Percentiles rank a stretch among this genome's conserved stretches.
Evolutionary conservation across 1,140 invertebrate species (phyloP).

Genomic region (Drosophila ohnishii): DNA sequence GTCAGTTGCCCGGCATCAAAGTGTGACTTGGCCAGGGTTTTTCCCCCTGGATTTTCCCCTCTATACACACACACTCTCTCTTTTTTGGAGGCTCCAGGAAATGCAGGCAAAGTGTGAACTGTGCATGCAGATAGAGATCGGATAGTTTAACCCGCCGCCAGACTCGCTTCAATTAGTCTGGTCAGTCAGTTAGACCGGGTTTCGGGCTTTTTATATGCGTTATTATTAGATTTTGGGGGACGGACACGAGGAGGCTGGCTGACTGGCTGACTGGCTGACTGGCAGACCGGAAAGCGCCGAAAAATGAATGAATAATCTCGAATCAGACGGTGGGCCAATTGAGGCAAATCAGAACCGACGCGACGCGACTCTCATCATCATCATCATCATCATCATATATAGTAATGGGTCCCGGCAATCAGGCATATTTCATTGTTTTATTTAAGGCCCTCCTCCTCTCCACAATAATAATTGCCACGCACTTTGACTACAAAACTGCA

Average conservation of each 20-base stretch:
- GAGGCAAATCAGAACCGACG: constrained; percentile 78
- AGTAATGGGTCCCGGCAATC: constrained; percentile 65
- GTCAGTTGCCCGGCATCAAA: constrained; percentile 55
- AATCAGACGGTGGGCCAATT: constrained; percentile 68
- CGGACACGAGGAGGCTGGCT: constrained; percentile 25
- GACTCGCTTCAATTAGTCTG: constrained; percentile 80
- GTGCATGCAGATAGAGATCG: constrained; percentile 78
- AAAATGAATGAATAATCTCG: constrained; percentile 65
- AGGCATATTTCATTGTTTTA: constrained; percentile 79
- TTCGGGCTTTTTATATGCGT: constrained; percentile 27
- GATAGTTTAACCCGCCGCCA: constrained; percentile 38
- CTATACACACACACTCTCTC: not conserved
- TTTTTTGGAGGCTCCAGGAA: constrained; percentile 52
- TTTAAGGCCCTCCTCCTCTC: constrained; percentile 58
- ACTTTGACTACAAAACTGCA: constrained; percentile 69
- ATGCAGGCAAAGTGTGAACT: constrained; percentile 79
- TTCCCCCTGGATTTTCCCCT: constrained; percentile 10
- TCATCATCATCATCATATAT: constrained; percentile 41
- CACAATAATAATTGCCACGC: constrained; percentile 73
- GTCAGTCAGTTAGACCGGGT: constrained; percentile 52
- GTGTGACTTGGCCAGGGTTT: constrained; percentile 53
- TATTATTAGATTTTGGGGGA: constrained; percentile 42
- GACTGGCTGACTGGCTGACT: constrained; percentile 8
- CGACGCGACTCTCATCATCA: constrained; percentile 47
- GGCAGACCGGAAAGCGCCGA: constrained; percentile 73